Evolutionary conservation across 2,113 vertebrate species (phyloP).

Genomic region (Ammodytes marinus): DNA sequence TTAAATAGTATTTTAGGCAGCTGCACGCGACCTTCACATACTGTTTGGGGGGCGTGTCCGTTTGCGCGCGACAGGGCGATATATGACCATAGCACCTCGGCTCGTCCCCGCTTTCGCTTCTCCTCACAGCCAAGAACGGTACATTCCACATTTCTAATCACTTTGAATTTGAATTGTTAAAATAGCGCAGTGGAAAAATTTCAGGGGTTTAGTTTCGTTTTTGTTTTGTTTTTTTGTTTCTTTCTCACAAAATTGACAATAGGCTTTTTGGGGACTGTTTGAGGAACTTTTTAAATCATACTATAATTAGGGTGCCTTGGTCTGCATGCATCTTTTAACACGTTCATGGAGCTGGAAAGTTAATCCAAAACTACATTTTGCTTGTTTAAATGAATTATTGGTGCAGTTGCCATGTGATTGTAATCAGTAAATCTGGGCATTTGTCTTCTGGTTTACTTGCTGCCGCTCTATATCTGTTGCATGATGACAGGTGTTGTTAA

Average conservation of each 20-base stretch:
- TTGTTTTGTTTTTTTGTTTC: not conserved
- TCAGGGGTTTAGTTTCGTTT: not conserved
- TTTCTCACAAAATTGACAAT: not conserved
- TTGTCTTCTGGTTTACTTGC: not conserved
- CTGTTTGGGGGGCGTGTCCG: slow-evolving; percentile 27
- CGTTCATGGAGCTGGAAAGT: not conserved
- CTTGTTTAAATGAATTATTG: not conserved
- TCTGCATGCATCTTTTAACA: not conserved
- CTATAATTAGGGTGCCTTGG: not conserved
- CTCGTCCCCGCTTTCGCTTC: slow-evolving; percentile 17
- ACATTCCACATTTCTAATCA: not conserved
- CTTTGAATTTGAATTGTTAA: not conserved
- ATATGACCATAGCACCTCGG: not conserved
- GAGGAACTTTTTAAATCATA: too few species aligned
- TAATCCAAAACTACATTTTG: not conserved
- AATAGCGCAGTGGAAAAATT: not conserved
- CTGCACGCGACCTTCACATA: slow-evolving; percentile 41
- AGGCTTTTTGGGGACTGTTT: not conserved
- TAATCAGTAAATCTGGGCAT: not conserved
- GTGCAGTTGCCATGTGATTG: not conserved
- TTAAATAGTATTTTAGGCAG: not conserved
- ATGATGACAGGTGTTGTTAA: not conserved
- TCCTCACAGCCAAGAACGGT: slow-evolving; percentile 7
- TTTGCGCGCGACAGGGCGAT: slow-evolving; percentile 7
- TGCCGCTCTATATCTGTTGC: not conserved